Conservation (phyloP, 2,113 vertebrate species). For the Oostethus manadensis region DNA sequence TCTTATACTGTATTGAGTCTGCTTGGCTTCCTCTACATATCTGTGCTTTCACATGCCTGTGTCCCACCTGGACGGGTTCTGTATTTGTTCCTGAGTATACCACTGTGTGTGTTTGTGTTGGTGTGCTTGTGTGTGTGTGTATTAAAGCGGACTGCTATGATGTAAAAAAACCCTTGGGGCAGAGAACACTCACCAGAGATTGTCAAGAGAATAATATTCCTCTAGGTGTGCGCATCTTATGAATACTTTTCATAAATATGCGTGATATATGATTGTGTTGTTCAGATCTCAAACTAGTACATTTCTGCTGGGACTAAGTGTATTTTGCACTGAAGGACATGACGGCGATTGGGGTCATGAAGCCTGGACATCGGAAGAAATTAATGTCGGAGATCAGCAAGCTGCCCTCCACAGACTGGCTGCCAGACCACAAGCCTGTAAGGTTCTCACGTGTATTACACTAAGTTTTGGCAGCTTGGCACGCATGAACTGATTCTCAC, state of each 20-base stretch:
- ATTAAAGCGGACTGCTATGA: constrained; percentile 39
- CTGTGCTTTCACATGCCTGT: too few species aligned
- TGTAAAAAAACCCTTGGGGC: constrained; percentile 16
- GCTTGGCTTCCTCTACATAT: too few species aligned
- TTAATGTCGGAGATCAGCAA: constrained; percentile 89
- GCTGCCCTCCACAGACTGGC: constrained; percentile 85
- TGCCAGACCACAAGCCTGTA: constrained; percentile 91
- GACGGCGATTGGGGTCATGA: constrained; percentile 93
- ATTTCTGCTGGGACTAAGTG: constrained; percentile 14
- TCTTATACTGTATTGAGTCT: constrained; percentile 45
- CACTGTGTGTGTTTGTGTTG: constrained; percentile 11
- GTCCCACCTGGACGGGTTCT: too few species aligned
- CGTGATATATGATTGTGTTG: constrained; percentile 3
- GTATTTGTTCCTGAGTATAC: constrained; percentile 36
- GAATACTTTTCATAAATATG: constrained; percentile 20
- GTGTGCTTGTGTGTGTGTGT: constrained; percentile 10
- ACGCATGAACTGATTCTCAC: constrained; percentile 1
- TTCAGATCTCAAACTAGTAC: constrained; percentile 16
- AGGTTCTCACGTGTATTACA: constrained; percentile 46
- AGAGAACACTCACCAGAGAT: constrained; percentile 40
- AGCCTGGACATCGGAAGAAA: constrained; percentile 96
- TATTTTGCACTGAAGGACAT: constrained; percentile 80
- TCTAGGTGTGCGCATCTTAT: constrained; percentile 15
- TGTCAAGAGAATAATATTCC: constrained; percentile 37
- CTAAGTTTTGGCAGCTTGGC: constrained; percentile 5